Evolutionary conservation across 2,113 vertebrate species (phyloP).

Genomic region (Cyanoliseus patagonus): DNA sequence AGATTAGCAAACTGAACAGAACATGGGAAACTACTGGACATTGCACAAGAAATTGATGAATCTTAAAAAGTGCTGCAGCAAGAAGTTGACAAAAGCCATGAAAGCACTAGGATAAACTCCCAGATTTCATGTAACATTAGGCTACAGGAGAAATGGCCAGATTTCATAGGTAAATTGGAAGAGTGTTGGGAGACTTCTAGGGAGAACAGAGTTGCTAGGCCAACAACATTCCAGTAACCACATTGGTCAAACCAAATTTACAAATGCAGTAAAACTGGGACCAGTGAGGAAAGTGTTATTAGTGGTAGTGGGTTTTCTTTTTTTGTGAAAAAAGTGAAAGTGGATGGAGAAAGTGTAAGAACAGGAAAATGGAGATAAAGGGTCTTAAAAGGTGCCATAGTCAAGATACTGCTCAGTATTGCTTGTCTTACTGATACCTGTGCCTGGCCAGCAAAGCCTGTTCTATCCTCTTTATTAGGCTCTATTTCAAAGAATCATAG

Average conservation of each 20-base stretch:
- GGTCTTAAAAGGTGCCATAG: not conserved
- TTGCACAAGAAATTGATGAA: not conserved
- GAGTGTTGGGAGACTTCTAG: accelerated
- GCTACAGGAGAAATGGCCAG: not conserved
- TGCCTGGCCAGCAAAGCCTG: not conserved
- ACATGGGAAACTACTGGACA: not conserved
- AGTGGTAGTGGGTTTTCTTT: too few species aligned
- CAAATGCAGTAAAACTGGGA: not conserved
- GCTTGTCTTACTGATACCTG: not conserved
- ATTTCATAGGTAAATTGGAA: not conserved
- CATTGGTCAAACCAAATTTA: not conserved
- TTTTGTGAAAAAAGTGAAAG: not conserved
- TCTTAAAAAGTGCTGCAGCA: not conserved
- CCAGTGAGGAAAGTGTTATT: not conserved
- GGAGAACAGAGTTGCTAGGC: not conserved
- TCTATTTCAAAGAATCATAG: not conserved
- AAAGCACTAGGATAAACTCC: not conserved
- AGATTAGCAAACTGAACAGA: not conserved
- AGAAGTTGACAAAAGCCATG: not conserved
- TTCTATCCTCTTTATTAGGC: not conserved
- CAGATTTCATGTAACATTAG: not conserved
- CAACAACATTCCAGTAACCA: not conserved
- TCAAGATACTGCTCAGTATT: not conserved
- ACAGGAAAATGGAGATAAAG: not conserved
- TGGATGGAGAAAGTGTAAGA: not conserved